phyloP scores from a whole-genome alignment of 1,140 invertebrate genomes.

The Luehdorfia chinensis region DNA sequence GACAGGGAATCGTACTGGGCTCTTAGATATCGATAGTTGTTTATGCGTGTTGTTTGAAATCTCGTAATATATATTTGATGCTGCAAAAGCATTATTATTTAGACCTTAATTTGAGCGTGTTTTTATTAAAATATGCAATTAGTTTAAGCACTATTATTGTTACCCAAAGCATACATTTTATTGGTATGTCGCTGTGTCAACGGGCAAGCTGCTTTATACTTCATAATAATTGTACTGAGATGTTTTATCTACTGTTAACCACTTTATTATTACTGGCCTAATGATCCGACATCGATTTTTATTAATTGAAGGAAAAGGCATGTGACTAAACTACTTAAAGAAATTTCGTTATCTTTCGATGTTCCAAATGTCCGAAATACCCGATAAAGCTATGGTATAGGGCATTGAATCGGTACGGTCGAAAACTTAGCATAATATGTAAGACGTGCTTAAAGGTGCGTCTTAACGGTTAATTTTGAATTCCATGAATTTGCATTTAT shows the following conservation, averaged over 20 bases:
- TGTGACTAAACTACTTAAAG: slow-evolving; percentile 25
- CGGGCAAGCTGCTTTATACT: slow-evolving; percentile 30
- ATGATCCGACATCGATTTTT: slow-evolving; percentile 30
- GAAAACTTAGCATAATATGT: slow-evolving; percentile 62
- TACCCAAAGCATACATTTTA: slow-evolving; percentile 61
- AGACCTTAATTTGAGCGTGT: slow-evolving; percentile 65
- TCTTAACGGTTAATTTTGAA: slow-evolving; percentile 70
- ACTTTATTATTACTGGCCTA: slow-evolving; percentile 31
- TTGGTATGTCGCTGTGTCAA: slow-evolving; percentile 33
- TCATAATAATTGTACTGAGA: slow-evolving; percentile 31
- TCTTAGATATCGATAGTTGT: slow-evolving; percentile 56
- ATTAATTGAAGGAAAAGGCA: slow-evolving; percentile 20
- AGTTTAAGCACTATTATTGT: slow-evolving; percentile 64
- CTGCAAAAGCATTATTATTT: slow-evolving; percentile 50
- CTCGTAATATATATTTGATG: slow-evolving; percentile 70
- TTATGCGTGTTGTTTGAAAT: slow-evolving; percentile 71
- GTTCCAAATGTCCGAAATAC: neutral
- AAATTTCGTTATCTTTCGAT: slow-evolving; percentile 15
- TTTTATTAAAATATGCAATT: slow-evolving; percentile 71
- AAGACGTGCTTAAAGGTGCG: slow-evolving; percentile 38
- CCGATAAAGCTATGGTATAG: neutral
- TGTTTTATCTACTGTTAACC: slow-evolving; percentile 25
- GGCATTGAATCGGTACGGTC: slow-evolving; percentile 15
- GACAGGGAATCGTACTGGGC: slow-evolving; percentile 54
- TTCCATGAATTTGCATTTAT: slow-evolving; percentile 78